Evolutionary conservation across 2,888 invertebrate species (phyloP).

Genomic region (Pheosia gnoma): DNA sequence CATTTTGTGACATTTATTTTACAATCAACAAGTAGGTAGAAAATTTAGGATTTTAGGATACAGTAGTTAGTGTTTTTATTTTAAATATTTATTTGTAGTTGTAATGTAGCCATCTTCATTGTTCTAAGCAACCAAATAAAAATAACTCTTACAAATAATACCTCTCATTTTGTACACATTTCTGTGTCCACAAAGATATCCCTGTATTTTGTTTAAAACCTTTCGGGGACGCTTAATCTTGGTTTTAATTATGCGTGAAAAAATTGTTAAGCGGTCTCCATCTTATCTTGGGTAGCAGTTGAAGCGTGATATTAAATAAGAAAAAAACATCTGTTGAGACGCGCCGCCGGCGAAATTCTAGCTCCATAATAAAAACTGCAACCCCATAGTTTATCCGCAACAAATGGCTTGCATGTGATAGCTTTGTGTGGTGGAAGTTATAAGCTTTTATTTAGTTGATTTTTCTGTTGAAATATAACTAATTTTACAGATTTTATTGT

Average conservation of each 20-base stretch:
- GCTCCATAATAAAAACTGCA: conserved; percentile 64
- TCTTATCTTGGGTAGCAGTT: conserved; percentile 16
- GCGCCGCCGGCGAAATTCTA: conserved; percentile 49
- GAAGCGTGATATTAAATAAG: conserved; percentile 34
- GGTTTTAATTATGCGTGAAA: conserved; percentile 18
- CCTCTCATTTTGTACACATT: neutral
- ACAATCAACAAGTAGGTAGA: too few relatives aligned
- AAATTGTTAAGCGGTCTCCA: conserved; percentile 19
- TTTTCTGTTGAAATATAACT: neutral
- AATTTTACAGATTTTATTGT: too few relatives aligned
- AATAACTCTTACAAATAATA: neutral
- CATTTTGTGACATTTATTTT: too few relatives aligned
- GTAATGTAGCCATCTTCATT: too few relatives aligned
- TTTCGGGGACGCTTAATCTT: conserved; percentile 11
- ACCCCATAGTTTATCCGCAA: conserved; percentile 63
- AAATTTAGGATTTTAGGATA: too few relatives aligned
- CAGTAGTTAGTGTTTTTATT: conserved; percentile 7
- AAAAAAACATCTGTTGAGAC: conserved; percentile 47
- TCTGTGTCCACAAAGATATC: neutral
- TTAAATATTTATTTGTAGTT: too few relatives aligned
- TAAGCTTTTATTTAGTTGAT: neutral
- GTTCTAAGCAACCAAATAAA: neutral
- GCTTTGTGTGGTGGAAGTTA: conserved; percentile 42
- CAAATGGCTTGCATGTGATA: conserved; percentile 73
- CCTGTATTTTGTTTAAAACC: neutral